A percentile compares a stretch with the other conserved stretches of the same genome.
phyloP scores from a whole-genome alignment of 1,140 invertebrate genomes.

The Rhagoletis zephyria region DNA sequence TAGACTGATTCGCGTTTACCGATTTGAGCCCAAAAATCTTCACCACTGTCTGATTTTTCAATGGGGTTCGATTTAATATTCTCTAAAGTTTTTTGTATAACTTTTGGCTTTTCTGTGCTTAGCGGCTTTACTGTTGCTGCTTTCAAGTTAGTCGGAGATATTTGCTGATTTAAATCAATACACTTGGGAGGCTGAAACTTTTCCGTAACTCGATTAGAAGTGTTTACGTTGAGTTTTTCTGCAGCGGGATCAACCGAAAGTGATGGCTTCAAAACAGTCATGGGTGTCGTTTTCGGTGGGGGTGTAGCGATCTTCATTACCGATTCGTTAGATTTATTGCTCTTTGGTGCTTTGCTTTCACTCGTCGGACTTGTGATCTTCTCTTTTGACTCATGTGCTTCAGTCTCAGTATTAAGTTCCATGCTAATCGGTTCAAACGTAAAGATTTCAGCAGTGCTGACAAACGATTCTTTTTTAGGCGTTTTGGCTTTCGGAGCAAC shows the following conservation, averaged over 20 bases:
- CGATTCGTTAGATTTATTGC: background rate
- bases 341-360: background rate
- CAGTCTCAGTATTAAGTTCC: constrained; percentile 55
- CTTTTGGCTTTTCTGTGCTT: background rate
- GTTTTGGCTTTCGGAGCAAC: background rate
- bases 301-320: background rate
- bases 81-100: background rate
- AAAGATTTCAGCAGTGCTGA: constrained; percentile 64
- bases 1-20: constrained; percentile 70
- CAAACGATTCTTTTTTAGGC: constrained; percentile 55
- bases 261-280: background rate
- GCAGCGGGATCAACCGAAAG: constrained; percentile 29
- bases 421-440: constrained; percentile 62
- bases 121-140: background rate
- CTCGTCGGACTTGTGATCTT: background rate
- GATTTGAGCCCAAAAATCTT: constrained; percentile 72
- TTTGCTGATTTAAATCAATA: background rate
- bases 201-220: background rate
- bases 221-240: background rate
- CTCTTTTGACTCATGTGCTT: constrained; percentile 49
- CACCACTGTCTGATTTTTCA: constrained; percentile 69
- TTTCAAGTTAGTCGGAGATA: background rate
- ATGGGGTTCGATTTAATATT: constrained; percentile 57
- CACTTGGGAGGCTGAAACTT: constrained; percentile 16
- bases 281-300: background rate